phyloP scores from a whole-genome alignment of 1,140 invertebrate genomes.

The Ctenoplectra terminalis region DNA sequence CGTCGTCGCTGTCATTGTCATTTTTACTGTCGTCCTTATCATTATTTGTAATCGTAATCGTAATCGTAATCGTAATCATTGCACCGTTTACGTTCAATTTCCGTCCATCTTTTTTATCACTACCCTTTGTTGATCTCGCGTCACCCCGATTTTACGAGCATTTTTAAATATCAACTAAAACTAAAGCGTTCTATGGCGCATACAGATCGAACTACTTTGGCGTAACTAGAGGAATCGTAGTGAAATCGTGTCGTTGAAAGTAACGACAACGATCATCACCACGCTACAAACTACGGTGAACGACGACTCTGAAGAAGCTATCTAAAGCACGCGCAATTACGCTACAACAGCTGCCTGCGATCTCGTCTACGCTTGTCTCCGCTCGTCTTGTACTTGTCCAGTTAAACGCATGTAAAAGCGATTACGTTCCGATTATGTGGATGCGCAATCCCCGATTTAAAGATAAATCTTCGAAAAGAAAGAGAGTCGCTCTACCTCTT shows the following conservation, averaged over 20 bases:
- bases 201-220: not conserved
- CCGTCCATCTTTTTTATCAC: not conserved
- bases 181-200: not conserved
- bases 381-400: no score
- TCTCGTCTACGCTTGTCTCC: not conserved
- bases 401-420: not conserved
- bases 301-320: not conserved
- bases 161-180: not conserved
- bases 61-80: no score
- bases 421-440: not conserved
- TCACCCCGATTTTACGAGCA: slow-evolving; percentile 1
- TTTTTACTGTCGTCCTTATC: not conserved
- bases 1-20: not conserved
- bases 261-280: not conserved
- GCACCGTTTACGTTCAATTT: not conserved
- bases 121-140: not conserved
- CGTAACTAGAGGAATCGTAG: not conserved
- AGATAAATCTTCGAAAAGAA: not conserved
- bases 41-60: no score
- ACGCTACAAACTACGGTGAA: not conserved
- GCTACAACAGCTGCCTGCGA: not conserved
- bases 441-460: not conserved
- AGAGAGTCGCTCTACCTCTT: not conserved
- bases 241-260: not conserved
- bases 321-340: not conserved